These are phyloP conservation scores for Chaitophorus viminalis DNA, from an alignment of 2,888 invertebrate species.

Conservation along the genomic window DNA sequence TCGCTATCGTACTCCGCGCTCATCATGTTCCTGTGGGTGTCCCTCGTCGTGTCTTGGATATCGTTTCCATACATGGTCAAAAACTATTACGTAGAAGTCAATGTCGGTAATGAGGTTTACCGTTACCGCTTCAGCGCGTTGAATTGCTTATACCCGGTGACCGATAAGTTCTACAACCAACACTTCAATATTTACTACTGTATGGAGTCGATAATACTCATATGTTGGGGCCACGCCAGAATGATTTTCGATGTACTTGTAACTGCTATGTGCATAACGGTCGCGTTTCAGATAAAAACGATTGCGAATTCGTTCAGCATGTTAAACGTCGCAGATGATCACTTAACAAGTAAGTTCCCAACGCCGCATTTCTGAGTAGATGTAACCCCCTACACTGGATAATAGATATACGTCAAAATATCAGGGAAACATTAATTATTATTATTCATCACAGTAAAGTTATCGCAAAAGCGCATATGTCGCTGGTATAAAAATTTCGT, in stretches of 20 bases:
- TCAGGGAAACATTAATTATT: too few species aligned
- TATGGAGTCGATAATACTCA: background rate
- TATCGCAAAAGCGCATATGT: too few species aligned
- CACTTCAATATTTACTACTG: background rate
- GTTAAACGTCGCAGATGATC: background rate
- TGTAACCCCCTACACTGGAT: too few species aligned
- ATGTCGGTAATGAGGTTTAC: background rate
- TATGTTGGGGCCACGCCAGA: background rate
- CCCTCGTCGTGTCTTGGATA: background rate
- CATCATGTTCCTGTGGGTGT: background rate
- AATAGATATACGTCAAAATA: too few species aligned
- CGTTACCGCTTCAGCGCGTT: background rate
- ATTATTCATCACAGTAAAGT: too few species aligned
- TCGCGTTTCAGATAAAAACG: slow-evolving; percentile 7
- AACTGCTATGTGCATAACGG: background rate
- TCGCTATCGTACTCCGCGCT: background rate
- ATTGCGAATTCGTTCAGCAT: background rate
- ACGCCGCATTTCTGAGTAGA: too few species aligned
- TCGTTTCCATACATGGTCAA: background rate
- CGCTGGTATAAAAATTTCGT: too few species aligned
- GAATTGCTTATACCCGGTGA: background rate
- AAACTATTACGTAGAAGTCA: background rate
- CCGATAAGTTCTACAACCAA: slow-evolving; percentile 12
- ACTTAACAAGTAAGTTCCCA: background rate
- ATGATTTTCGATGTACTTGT: background rate